Evolutionary conservation across 2,113 vertebrate genomes (phyloP), one percentile per base, ranked within the genome.

Genomic region (Zeus faber): DNA sequence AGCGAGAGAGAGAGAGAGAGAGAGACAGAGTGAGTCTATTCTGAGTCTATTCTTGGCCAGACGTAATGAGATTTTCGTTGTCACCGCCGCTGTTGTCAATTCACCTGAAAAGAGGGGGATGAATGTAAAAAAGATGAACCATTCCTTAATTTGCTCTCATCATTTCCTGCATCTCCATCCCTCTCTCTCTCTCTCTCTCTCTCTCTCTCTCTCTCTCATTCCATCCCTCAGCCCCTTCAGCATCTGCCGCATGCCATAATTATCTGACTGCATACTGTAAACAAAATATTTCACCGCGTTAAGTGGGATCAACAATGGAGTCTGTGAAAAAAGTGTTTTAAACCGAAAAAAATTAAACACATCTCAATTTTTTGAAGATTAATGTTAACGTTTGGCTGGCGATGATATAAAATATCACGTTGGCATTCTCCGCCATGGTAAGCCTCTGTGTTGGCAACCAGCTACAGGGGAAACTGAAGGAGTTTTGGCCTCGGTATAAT

Each of bases 101-200:
- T 80, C 72, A 71, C 72, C 75, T 83, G 72, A 77, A 73, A 66
- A 2, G 33, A 9, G 27, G 40, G 31, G 48, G 70, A 86, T 80
- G 76, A 75, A 66, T 62, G 77, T 79, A 55, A 73, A 46, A 79
- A 55, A 52, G 39, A 61, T 47, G 27, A 16, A 37, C 39, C 46
- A 18, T 54, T 69, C 40, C 65, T 7, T 49, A 75, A 61, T 81
- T 69, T 43, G 25, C 51, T 58, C 65, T 48, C 40, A 67, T 63
- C 56, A 67, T 65, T 39, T 49, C 26, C 39, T 49, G n/a, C n/a
- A n/a, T 27, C 55, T 61, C 50, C 31, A 51, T 60, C 9, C 39
- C 33, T 49, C 58, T 56, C 56, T 50, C 61, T n/a, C n/a, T n/a
- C n/a, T n/a, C n/a, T n/a, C n/a, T n/a, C n/a, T n/a, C n/a, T n/a